Evolutionary conservation across 2,797 vertebrate species (phyloP), one percentile per base, ranked within the genome.

Genomic region (Tiaroga cobitis): DNA sequence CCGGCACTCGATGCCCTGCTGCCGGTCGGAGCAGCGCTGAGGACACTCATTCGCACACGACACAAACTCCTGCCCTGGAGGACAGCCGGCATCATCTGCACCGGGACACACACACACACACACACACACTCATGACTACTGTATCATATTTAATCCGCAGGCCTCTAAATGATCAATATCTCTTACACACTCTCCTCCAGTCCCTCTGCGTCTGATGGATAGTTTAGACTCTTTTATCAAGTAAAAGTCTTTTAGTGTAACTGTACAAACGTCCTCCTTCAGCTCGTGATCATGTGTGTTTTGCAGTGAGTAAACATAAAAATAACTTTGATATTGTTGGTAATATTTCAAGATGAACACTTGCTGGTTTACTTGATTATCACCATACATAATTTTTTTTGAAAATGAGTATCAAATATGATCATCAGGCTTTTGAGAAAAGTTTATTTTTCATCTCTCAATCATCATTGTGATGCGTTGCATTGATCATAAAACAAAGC

Each of bases 1-100:
- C 80, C 95, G 94, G 88, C 97, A 98, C 89, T 90, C 81, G 0
- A 96, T 93, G 82, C 96, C 97, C 90, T 97, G 95, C 95, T 97
- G 97, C 24, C 97, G 95, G 90, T 98, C 97, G 8, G 95, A 92
- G 91, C 97, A 98, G 81, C 91, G 94, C 87, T 95, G 95, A 0
- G 97, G 97, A 87, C 97, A 98, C 84, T 89, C 92, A 88, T 94
- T 96, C 91, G 96, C 96, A 90, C 97, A 98, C 46, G 76, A 56
- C 72, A 94, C 94, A 56, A 93, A 89, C 86, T 95, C 93, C 93
- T 96, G 96, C 46, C 94, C 95, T 0, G 89, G 80, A 0, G 96
- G 96, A 90, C 97, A 98, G 4, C 93, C 88, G n/a, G 88, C 91
- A 79, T 94, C 96, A 87, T 94, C 94, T 94, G 91, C 78, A 43